Conservation (phyloP, 2,888 invertebrate genomes). For the Hypomecis punctinalis region DNA sequence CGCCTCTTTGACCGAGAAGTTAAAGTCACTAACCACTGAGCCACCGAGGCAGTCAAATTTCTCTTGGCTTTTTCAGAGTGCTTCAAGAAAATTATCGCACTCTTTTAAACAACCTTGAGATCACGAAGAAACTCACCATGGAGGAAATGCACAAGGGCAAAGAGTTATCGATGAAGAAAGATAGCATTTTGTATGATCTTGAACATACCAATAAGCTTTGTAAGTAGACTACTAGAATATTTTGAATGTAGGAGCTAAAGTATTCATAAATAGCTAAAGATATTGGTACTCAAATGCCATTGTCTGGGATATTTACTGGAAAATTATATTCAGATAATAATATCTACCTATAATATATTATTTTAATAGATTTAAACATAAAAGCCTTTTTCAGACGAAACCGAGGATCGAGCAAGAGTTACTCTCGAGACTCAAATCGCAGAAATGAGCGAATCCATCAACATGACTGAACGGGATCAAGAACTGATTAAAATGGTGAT, state of each 20-base stretch:
- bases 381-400: constrained; percentile 67
- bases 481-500: constrained; percentile 75
- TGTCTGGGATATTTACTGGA: too few species aligned
- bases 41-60: background rate
- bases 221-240: constrained; percentile 49
- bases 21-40: too few species aligned
- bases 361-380: too few species aligned
- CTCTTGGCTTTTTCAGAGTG: constrained; percentile 65
- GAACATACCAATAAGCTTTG: constrained; percentile 70
- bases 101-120: constrained; percentile 85
- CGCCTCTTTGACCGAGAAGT: too few species aligned
- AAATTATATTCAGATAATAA: too few species aligned
- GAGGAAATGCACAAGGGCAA: constrained; percentile 89
- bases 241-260: background rate
- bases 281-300: too few species aligned
- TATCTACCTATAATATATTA: too few species aligned
- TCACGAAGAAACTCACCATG: constrained; percentile 86
- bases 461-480: constrained; percentile 87
- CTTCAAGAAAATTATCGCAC: constrained; percentile 85
- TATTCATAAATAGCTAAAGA: too few species aligned
- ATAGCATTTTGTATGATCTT: constrained; percentile 85
- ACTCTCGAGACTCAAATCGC: constrained; percentile 82
- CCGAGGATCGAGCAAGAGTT: constrained; percentile 80
- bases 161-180: constrained; percentile 85
- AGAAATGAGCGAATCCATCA: constrained; percentile 83